phyloP scores from a whole-genome alignment of 2,888 invertebrate species.

The Sabatieria punctata region DNA sequence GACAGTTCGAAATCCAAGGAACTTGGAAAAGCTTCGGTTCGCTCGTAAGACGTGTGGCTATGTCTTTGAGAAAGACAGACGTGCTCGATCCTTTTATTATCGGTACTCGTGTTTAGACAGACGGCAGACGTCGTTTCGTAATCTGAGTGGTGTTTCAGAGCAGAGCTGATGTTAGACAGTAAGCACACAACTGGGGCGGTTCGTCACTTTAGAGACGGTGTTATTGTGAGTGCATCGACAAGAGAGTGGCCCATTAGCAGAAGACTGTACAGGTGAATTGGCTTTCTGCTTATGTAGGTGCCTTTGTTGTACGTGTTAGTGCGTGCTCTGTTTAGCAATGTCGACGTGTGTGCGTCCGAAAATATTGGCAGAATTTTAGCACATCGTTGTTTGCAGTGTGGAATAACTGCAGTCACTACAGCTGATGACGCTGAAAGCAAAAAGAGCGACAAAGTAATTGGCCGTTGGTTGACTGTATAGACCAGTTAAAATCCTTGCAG shows the following conservation, averaged over 20 bases:
- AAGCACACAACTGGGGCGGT: constrained; percentile 1
- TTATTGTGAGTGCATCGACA: not conserved
- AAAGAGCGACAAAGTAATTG: too few relatives aligned
- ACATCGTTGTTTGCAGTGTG: not conserved
- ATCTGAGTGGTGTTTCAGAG: not conserved
- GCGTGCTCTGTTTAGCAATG: not conserved
- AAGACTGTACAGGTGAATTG: not conserved
- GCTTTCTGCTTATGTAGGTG: not conserved
- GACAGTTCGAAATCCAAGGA: not conserved
- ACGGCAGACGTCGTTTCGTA: not conserved
- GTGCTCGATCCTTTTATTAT: not conserved
- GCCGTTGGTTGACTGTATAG: too few relatives aligned
- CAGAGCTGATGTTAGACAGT: not conserved
- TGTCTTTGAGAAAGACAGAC: not conserved
- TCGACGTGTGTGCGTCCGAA: not conserved
- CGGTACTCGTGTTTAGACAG: not conserved
- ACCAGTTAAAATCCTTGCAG: not conserved
- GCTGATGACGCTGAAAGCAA: not conserved
- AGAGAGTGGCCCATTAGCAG: not conserved
- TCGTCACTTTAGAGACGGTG: not conserved
- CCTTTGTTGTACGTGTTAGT: not conserved
- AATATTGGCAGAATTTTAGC: not conserved
- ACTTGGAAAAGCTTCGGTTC: not conserved
- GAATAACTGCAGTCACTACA: not conserved
- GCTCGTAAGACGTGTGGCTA: not conserved